phyloP scores from a whole-genome alignment of 2,113 vertebrate genomes.

The Neolamprologus devosi region DNA sequence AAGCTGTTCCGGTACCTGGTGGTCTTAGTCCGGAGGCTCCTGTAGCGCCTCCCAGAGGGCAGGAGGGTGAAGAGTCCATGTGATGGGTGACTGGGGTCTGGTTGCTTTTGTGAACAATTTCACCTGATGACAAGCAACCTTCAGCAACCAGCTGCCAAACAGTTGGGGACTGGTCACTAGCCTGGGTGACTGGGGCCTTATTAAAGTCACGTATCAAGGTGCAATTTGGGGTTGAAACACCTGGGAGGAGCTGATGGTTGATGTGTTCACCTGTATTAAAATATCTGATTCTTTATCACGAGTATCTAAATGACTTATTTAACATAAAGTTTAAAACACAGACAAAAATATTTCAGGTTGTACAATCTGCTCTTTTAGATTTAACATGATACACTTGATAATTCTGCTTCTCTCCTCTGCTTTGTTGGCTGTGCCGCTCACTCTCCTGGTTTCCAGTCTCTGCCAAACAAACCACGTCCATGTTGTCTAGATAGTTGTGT shows the following conservation, averaged over 20 bases:
- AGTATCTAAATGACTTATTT: rapidly evolving
- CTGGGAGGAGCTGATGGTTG: not conserved
- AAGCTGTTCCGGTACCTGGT: too few species aligned
- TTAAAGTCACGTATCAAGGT: not conserved
- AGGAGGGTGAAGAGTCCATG: not conserved
- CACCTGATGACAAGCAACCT: not conserved
- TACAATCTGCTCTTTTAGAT: not conserved
- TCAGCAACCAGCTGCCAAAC: not conserved
- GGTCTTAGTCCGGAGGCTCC: not conserved
- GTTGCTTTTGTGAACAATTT: not conserved
- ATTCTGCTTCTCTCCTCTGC: not conserved
- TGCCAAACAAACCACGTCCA: not conserved
- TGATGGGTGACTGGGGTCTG: not conserved
- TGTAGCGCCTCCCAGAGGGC: not conserved
- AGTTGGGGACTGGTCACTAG: not conserved
- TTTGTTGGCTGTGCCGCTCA: not conserved
- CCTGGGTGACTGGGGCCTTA: rapidly evolving
- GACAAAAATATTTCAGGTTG: not conserved
- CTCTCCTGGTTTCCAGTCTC: not conserved
- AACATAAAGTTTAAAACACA: not conserved
- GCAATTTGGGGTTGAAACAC: not conserved
- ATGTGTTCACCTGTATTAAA: not conserved
- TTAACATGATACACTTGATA: not conserved
- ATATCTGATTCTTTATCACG: not conserved
- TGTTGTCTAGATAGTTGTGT: not conserved